A percentile compares a stretch with the other conserved stretches of the same genome.
phyloP scores from a whole-genome alignment of 2,888 invertebrate genomes.

The Mystacides longicornis region DNA sequence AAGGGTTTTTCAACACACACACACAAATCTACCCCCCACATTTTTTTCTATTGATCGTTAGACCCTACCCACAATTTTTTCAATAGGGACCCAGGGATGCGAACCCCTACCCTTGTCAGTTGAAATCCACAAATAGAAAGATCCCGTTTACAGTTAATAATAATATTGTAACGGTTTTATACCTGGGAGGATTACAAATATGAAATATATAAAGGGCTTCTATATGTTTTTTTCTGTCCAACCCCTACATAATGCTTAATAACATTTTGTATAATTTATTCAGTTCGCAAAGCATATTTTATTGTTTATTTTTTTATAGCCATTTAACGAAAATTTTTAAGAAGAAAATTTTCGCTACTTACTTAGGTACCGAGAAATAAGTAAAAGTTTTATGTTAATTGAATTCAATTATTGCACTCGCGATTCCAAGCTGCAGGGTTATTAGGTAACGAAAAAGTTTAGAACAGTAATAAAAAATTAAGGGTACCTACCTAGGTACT shows the following conservation, averaged over 20 bases:
- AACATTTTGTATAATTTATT: too few relatives aligned
- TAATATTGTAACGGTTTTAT: constrained; percentile 17
- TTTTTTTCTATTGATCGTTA: constrained; percentile 19
- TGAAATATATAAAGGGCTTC: constrained; percentile 5
- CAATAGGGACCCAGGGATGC: constrained; percentile 5
- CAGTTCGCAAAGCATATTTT: too few relatives aligned
- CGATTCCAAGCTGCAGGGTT: too few relatives aligned
- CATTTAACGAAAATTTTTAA: too few relatives aligned
- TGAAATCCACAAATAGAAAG: not conserved
- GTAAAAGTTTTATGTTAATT: too few relatives aligned
- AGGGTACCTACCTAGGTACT: too few relatives aligned
- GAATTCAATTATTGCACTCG: too few relatives aligned
- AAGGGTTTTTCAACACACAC: constrained; percentile 10
- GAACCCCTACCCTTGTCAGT: constrained; percentile 1
- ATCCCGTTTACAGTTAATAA: not conserved
- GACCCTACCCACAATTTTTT: constrained; percentile 19
- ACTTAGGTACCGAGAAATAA: too few relatives aligned
- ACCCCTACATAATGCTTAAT: constrained; percentile 12
- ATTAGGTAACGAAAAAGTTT: too few relatives aligned
- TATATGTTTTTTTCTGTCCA: constrained; percentile 16
- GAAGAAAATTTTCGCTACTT: too few relatives aligned
- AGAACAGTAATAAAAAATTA: too few relatives aligned
- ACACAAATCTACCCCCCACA: constrained; percentile 9
- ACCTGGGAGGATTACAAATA: constrained; percentile 4
- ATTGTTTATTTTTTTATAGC: too few relatives aligned